Evolutionary conservation across 2,888 invertebrate genomes (phyloP).

Genomic region (Drosophila subsilvestris): DNA sequence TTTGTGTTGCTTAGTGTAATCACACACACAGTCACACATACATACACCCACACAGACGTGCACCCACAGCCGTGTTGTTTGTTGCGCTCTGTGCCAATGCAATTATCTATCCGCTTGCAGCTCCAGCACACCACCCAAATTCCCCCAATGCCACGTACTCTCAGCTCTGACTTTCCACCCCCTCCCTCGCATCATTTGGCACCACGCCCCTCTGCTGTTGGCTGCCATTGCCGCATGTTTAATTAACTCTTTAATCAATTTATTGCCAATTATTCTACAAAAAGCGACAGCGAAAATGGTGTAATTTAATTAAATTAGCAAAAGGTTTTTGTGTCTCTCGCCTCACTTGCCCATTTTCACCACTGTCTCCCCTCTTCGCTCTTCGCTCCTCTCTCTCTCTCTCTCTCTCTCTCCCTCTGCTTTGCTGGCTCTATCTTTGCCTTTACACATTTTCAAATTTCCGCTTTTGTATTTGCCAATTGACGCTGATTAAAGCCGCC

Average conservation of each 20-base stretch:
- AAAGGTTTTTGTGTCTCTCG: constrained; percentile 70
- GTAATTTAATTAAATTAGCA: constrained; percentile 78
- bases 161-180: too few species aligned
- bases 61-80: constrained; percentile 34
- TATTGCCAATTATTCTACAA: constrained; percentile 77
- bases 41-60: too few species aligned
- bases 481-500: constrained; percentile 73
- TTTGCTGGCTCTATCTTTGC: constrained; percentile 4
- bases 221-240: constrained; percentile 59
- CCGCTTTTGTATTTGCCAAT: constrained; percentile 74
- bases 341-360: neutral
- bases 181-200: too few species aligned
- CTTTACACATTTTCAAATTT: constrained; percentile 60
- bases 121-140: too few species aligned
- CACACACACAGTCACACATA: too few species aligned
- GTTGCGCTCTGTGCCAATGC: constrained; percentile 48
- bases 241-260: constrained; percentile 78
- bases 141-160: too few species aligned
- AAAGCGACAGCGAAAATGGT: constrained; percentile 74
- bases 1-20: too few species aligned
- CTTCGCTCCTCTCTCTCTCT: neutral
- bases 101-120: too few species aligned
- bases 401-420: neutral
- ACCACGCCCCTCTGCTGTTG: neutral
- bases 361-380: too few species aligned